These are phyloP conservation scores for Okamejei kenojei DNA, from an alignment of 2,797 vertebrate species.

Conservation along the genomic window DNA sequence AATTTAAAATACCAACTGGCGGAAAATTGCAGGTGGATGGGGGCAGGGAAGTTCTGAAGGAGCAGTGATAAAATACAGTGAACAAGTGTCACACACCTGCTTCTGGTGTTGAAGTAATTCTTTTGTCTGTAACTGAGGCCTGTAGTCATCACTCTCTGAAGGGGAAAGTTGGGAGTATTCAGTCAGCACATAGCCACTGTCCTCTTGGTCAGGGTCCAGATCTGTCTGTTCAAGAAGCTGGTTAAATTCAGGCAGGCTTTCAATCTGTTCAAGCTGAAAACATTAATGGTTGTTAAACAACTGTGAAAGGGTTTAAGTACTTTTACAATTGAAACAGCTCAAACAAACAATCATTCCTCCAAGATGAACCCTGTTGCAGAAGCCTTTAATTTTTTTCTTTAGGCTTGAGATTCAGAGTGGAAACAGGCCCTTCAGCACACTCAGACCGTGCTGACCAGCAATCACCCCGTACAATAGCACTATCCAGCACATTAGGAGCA, in stretches of 20 bases:
- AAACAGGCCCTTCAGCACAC: no score
- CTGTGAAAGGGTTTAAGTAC: not conserved
- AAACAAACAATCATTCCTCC: not conserved
- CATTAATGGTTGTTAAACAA: not conserved
- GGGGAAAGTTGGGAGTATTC: slow-evolving; percentile 57
- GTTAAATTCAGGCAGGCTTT: slow-evolving; percentile 62
- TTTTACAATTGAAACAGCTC: not conserved
- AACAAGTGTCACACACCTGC: slow-evolving; percentile 62
- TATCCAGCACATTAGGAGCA: no score
- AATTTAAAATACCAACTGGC: not conserved
- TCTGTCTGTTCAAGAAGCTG: slow-evolving; percentile 50
- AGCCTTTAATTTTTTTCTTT: not conserved
- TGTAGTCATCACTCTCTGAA: slow-evolving; percentile 52
- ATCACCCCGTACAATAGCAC: no score
- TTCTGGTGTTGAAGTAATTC: slow-evolving; percentile 74
- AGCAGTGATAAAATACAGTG: not conserved
- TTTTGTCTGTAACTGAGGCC: slow-evolving; percentile 59
- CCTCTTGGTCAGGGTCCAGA: slow-evolving; percentile 54
- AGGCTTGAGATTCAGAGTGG: no score
- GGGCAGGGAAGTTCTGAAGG: not conserved
- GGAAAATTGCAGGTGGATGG: not conserved
- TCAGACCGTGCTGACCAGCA: no score
- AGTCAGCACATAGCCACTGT: slow-evolving; percentile 56
- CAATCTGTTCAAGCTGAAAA: slow-evolving; percentile 65
- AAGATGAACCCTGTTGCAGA: not conserved